phyloP scores from a whole-genome alignment of 2,113 vertebrate genomes.

The Proterorhinus semilunaris region DNA sequence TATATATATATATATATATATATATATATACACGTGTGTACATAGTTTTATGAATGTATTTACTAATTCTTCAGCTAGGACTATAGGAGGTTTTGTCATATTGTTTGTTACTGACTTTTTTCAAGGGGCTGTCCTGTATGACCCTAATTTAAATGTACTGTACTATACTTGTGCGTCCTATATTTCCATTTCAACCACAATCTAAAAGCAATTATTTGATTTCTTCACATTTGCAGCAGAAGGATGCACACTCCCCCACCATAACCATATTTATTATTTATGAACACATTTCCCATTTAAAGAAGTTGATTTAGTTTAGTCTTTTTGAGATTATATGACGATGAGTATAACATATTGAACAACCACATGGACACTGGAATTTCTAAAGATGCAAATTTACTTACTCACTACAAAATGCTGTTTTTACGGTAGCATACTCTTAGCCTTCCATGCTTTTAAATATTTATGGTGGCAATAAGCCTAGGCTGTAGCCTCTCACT shows the following conservation, averaged over 20 bases:
- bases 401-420: constrained; percentile 36
- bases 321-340: constrained; percentile 30
- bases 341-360: constrained; percentile 11
- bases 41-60: constrained; percentile 78
- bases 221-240: constrained; percentile 33
- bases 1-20: constrained; percentile 39
- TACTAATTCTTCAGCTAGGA: constrained; percentile 56
- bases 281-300: constrained; percentile 42
- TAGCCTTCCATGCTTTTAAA: constrained; percentile 53
- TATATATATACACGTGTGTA: constrained; percentile 64
- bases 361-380: background rate
- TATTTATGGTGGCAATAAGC: constrained; percentile 62
- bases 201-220: constrained; percentile 31
- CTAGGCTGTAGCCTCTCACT: constrained; percentile 27
- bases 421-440: constrained; percentile 65
- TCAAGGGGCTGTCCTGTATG: constrained; percentile 30
- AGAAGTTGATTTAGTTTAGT: constrained; percentile 43
- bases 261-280: background rate
- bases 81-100: constrained; percentile 41
- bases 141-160: constrained; percentile 46
- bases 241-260: constrained; percentile 8
- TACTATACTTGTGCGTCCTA: constrained; percentile 39
- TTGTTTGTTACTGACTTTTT: constrained; percentile 49
- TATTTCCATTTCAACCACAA: constrained; percentile 31
- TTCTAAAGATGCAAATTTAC: constrained; percentile 31